Evolutionary conservation across 2,797 vertebrate species (phyloP), one percentile per base, ranked within the genome.

Genomic region (Bucorvus abyssinicus): DNA sequence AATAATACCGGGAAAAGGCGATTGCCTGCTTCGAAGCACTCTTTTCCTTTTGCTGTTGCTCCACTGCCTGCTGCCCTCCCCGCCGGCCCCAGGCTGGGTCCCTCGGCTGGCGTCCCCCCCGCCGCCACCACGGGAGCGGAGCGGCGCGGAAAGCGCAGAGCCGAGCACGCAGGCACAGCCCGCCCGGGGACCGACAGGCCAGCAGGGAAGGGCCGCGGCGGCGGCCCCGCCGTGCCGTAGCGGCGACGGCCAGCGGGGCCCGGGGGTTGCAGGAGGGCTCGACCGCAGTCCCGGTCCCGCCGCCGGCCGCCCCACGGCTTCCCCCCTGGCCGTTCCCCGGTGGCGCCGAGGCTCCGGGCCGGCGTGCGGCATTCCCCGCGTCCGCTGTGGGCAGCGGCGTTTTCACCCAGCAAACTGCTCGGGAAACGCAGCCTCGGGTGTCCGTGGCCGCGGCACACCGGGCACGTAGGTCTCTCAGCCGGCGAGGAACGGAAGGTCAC

Each of bases 341-440:
- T 6, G 27, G 27, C 19, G 7, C 32, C 49, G n/a, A 4, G 40
- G 21, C 15, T 45, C 13, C 53, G 45, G 23, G 7, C 47, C 29
- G n/a, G n/a, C 14, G 63, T 29, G 29, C 34, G 42, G 75, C 11
- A 21, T 24, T 13, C 21, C 20, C 57, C 12, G 47, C 22, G 47
- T 40, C 50, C n/a, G 14, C 67, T 34, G 44, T n/a, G 14, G 27
- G 27, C 42, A 16, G 60, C 32, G 50, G 47, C 13, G 12, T 3
- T 36, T 15, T 2, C 52, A 6, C 6, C 1, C n/a, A 0, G 57
- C 24, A 0, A 55, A 20, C 3, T 3, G 6, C 17, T 3, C 4
- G 61, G 56, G 7, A 27, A 59, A 16, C 5, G 27, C 49, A 40
- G 27, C 53, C 7, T 29, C 18, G 57, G 27, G 29, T 3, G 29